These are phyloP conservation scores for Naja naja DNA, from an alignment of 2,113 vertebrate genomes.

Conservation along the genomic window DNA sequence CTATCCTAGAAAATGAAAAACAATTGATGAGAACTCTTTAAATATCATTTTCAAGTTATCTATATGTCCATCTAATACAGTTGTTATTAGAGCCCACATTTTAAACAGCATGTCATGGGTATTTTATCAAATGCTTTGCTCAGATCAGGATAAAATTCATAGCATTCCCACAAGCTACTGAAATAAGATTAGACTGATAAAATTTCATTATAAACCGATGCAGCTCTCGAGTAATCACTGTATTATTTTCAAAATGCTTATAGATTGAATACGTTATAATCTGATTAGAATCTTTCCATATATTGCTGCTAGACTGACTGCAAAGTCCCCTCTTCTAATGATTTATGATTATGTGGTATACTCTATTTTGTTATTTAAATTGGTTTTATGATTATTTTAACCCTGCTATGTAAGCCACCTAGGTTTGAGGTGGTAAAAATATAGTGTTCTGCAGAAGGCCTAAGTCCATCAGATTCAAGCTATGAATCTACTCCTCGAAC, in stretches of 20 bases:
- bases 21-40: not conserved
- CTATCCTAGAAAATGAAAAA: not conserved
- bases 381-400: not conserved
- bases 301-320: not conserved
- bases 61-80: not conserved
- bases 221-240: not conserved
- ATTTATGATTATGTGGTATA: not conserved
- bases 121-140: not conserved
- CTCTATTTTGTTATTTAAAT: not conserved
- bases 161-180: not conserved
- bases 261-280: not conserved
- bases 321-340: not conserved
- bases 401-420: not conserved
- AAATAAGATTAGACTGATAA: not conserved
- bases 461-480: not conserved
- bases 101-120: not conserved
- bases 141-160: not conserved
- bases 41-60: not conserved
- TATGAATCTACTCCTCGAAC: not conserved
- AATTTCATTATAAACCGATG: not conserved
- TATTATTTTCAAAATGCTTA: not conserved
- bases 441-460: not conserved
- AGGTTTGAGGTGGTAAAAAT: not conserved
- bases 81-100: not conserved
- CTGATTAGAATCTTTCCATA: not conserved